phyloP scores from a whole-genome alignment of 2,113 vertebrate genomes.

The Desmodus rotundus region DNA sequence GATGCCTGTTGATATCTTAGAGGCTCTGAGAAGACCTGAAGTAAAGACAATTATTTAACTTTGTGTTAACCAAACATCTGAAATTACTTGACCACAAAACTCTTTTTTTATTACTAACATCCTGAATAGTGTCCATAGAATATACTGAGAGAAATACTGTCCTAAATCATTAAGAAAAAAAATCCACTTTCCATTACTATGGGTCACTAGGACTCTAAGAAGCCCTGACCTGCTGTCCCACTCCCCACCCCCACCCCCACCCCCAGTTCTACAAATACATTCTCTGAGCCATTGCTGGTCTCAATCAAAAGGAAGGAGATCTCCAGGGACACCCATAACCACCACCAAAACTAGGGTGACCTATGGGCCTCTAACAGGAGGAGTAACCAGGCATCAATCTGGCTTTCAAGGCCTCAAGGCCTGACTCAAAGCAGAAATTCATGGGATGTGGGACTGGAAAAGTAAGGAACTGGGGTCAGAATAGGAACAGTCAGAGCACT shows the following conservation, averaged over 20 bases:
- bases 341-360: background rate
- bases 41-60: background rate
- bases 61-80: background rate
- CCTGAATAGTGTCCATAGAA: background rate
- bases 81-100: background rate
- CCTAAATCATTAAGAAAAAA: background rate
- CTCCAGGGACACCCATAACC: background rate
- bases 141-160: background rate
- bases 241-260: background rate
- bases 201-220: background rate
- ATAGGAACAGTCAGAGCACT: background rate
- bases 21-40: background rate
- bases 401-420: background rate
- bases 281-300: background rate
- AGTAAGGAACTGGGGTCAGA: background rate
- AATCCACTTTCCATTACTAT: background rate
- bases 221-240: background rate
- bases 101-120: background rate
- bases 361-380: background rate
- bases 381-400: background rate
- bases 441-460: background rate
- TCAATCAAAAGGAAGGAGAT: background rate
- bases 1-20: background rate
- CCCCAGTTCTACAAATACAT: background rate
- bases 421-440: background rate